phyloP scores from a whole-genome alignment of 2,797 vertebrate species.

The Picus viridis region DNA sequence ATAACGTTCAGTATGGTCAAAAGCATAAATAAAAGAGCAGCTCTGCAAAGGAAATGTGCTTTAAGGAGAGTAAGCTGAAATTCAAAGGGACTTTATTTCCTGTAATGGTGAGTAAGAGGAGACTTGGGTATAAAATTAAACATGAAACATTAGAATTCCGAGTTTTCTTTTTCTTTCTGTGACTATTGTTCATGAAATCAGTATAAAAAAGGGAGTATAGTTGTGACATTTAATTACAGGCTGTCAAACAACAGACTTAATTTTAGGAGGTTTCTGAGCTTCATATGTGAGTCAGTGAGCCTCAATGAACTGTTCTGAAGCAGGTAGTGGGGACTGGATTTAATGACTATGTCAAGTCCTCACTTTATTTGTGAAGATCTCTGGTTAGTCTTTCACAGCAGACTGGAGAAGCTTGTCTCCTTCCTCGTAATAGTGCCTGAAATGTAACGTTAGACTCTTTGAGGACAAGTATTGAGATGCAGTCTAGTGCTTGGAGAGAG shows the following conservation, averaged over 20 bases:
- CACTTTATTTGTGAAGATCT: neutral
- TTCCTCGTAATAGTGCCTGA: neutral
- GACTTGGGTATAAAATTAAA: neutral
- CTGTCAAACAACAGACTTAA: neutral
- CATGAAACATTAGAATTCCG: neutral
- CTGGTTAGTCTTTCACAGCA: neutral
- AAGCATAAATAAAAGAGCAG: neutral
- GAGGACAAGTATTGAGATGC: neutral
- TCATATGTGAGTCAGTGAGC: neutral
- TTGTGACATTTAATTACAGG: neutral
- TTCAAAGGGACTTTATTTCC: neutral
- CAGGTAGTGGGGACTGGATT: neutral
- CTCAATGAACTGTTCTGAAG: neutral
- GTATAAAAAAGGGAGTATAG: neutral
- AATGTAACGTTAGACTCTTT: neutral
- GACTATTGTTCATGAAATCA: neutral
- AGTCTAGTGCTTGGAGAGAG: neutral
- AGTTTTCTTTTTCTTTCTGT: neutral
- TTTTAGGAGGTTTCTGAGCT: neutral
- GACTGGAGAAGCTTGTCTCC: neutral
- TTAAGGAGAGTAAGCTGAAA: neutral
- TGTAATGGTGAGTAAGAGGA: neutral
- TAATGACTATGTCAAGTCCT: neutral
- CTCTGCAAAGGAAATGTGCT: neutral
- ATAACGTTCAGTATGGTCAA: accelerated